These are phyloP conservation scores for Ptychochromis oligacanthus DNA, from an alignment of 2,113 vertebrate genomes.

Conservation along the genomic window DNA sequence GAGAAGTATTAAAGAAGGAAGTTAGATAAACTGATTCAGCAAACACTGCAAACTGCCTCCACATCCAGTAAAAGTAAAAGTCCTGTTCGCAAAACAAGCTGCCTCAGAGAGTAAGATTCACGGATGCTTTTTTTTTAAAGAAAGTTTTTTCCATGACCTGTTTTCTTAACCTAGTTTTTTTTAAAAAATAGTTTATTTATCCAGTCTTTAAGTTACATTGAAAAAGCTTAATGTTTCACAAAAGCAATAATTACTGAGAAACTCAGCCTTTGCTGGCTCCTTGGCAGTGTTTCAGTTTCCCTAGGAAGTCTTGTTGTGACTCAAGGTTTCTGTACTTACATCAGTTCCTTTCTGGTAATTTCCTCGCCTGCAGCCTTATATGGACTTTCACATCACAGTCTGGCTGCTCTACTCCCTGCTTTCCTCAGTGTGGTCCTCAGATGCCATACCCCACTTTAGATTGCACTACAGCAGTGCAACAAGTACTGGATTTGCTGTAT, in stretches of 20 bases:
- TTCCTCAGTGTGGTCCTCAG: constrained; percentile 51
- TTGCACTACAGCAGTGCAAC: constrained; percentile 29
- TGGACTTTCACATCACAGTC: constrained; percentile 84
- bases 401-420: constrained; percentile 60
- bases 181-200: constrained; percentile 1
- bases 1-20: constrained; percentile 15
- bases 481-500: not conserved
- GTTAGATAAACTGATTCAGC: constrained; percentile 29
- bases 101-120: not conserved
- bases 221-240: constrained; percentile 10
- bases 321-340: constrained; percentile 88
- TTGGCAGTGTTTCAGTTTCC: constrained; percentile 78
- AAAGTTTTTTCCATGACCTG: not conserved
- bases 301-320: constrained; percentile 86
- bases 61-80: constrained; percentile 21
- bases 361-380: constrained; percentile 94
- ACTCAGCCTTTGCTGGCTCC: constrained; percentile 47
- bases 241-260: constrained; percentile 40
- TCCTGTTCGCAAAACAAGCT: not conserved
- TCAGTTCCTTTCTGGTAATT: constrained; percentile 90
- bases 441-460: constrained; percentile 63
- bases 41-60: not conserved
- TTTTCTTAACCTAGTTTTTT: not conserved
- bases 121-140: not conserved
- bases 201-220: not conserved